A percentile compares a stretch with the other conserved stretches of the same genome.
phyloP scores from a whole-genome alignment of 92 coral and sea anemone species.

The Paragorgia papillata region DNA sequence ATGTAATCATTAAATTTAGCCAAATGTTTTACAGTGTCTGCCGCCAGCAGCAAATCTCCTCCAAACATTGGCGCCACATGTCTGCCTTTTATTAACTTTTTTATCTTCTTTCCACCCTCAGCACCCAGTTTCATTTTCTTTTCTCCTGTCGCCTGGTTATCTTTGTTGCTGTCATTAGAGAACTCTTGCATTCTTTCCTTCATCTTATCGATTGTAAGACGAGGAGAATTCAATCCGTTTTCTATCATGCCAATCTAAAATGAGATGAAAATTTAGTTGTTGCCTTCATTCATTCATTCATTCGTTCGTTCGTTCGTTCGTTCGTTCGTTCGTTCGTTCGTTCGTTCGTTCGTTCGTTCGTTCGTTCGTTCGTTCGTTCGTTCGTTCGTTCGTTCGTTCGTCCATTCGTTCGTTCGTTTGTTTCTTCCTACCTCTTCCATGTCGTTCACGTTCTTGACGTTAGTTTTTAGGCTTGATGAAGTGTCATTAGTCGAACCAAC shows the following conservation, averaged over 20 bases:
- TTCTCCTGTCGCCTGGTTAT: conserved; percentile 9
- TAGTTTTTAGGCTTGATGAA: not conserved
- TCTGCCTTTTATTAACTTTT: conserved; percentile 12
- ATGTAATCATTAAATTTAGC: conserved; percentile 55
- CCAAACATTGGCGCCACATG: conserved; percentile 87
- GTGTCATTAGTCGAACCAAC: conserved; percentile 25
- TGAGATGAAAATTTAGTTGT: too few relatives aligned
- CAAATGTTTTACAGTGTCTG: conserved; percentile 63
- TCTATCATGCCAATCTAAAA: too few relatives aligned
- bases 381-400: too few relatives aligned
- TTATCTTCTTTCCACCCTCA: not conserved
- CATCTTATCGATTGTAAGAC: conserved; percentile 32
- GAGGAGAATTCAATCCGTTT: not conserved
- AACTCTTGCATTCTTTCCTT: conserved; percentile 15
- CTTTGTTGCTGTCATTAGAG: not conserved
- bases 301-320: too few relatives aligned
- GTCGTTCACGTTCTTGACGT: not conserved
- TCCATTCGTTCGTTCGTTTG: too few relatives aligned
- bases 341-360: too few relatives aligned
- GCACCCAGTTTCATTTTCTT: not conserved
- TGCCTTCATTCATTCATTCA: too few relatives aligned
- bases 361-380: too few relatives aligned
- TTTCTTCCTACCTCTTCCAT: conserved; percentile 15
- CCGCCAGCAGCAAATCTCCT: conserved; percentile 86
- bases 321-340: too few relatives aligned